Conservation (phyloP, 1,140 invertebrate genomes). For the Solen grandis region DNA sequence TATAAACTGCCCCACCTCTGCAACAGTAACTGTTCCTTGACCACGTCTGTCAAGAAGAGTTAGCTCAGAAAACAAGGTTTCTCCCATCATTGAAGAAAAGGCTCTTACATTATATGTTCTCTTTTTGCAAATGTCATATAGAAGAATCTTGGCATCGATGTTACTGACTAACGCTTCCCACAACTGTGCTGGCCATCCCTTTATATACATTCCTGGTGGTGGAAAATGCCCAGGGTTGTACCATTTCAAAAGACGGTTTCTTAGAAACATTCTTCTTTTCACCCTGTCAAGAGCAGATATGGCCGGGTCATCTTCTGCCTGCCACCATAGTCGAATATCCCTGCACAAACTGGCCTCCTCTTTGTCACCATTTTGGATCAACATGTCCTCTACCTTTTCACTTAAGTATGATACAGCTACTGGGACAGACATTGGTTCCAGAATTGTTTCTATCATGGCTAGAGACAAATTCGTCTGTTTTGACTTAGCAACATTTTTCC, state of each 20-base stretch:
- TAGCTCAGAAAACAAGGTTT: conserved; percentile 53
- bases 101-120: conserved; percentile 52
- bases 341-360: conserved; percentile 28
- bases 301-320: conserved; percentile 41
- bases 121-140: conserved; percentile 38
- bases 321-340: conserved; percentile 52
- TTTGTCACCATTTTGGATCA: conserved; percentile 39
- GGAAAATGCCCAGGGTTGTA: conserved; percentile 37
- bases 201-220: conserved; percentile 34
- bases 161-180: conserved; percentile 56
- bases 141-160: conserved; percentile 44
- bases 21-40: conserved; percentile 39
- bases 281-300: background rate
- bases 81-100: conserved; percentile 51
- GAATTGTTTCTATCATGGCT: conserved; percentile 34
- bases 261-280: background rate
- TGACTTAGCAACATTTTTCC: conserved; percentile 46
- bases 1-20: conserved; percentile 55
- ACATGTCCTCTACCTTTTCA: conserved; percentile 33
- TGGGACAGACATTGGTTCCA: conserved; percentile 51
- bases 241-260: conserved; percentile 1
- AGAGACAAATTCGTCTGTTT: conserved; percentile 30
- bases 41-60: conserved; percentile 41
- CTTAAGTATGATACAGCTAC: conserved; percentile 48
- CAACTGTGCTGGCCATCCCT: conserved; percentile 47